These are phyloP conservation scores for Sinhomidia bicolor DNA, from an alignment of 2,888 invertebrate species.

Conservation along the genomic window DNA sequence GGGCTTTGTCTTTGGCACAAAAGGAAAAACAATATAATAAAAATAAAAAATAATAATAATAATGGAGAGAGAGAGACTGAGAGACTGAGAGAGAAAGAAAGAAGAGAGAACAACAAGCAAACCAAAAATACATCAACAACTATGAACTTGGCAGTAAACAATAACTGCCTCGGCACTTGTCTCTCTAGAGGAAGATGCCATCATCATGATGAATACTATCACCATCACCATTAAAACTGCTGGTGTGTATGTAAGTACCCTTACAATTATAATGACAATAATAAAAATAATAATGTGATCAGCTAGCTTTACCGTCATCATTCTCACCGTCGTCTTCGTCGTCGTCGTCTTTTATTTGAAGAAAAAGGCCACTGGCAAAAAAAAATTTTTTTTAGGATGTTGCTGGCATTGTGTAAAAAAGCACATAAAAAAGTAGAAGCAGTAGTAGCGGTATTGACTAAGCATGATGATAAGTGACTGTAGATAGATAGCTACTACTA, in stretches of 20 bases:
- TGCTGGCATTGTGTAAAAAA: no score
- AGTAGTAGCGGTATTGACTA: slow-evolving; percentile 5
- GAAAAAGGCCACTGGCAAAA: slow-evolving; percentile 37
- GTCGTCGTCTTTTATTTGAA: slow-evolving; percentile 42
- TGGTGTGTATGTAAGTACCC: no score
- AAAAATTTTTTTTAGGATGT: slow-evolving; percentile 57
- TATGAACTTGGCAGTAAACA: slow-evolving; percentile 64
- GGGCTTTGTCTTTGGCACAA: slow-evolving; percentile 64
- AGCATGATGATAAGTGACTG: slow-evolving; percentile 28
- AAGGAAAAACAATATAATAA: slow-evolving; percentile 24
- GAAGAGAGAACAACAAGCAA: slow-evolving; percentile 27
- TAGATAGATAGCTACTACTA: no score
- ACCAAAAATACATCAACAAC: slow-evolving; percentile 43
- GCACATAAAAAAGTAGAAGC: neutral
- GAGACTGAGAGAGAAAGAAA: slow-evolving; percentile 36
- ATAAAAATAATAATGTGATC: slow-evolving; percentile 31
- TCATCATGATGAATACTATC: slow-evolving; percentile 14
- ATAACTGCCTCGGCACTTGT: neutral
- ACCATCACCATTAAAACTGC: neutral
- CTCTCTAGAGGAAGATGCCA: neutral
- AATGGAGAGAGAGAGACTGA: no score
- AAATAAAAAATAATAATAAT: no score
- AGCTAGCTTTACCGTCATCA: slow-evolving; percentile 25
- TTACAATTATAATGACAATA: slow-evolving; percentile 26
- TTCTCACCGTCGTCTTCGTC: slow-evolving; percentile 23